A percentile compares a stretch with the other conserved stretches of the same genome.
Evolutionary conservation across 2,888 invertebrate species (phyloP).

Genomic region (Pseudolycoriella hygida): DNA sequence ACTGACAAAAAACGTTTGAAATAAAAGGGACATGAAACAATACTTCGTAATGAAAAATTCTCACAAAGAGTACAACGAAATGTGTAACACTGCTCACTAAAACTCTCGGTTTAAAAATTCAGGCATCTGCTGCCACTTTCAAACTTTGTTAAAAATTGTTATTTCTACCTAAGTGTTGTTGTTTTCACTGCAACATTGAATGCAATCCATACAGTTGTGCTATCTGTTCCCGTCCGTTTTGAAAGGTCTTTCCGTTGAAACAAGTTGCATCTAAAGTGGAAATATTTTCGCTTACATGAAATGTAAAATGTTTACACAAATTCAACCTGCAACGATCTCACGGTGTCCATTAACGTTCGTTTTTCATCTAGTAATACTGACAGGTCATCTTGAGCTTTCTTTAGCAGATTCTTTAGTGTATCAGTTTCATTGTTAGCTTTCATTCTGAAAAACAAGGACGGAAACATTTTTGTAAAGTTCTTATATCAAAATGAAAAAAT

Average conservation of each 20-base stretch:
- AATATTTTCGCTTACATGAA: conserved; percentile 8
- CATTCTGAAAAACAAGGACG: conserved; percentile 17
- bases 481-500: too few relatives aligned
- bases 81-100: too few relatives aligned
- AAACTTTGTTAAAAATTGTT: too few relatives aligned
- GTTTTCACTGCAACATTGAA: conserved; percentile 43
- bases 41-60: too few relatives aligned
- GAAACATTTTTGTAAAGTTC: neutral
- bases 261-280: conserved; percentile 20
- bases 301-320: neutral
- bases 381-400: conserved; percentile 59
- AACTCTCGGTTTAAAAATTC: too few relatives aligned
- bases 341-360: conserved; percentile 47
- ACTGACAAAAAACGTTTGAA: too few relatives aligned
- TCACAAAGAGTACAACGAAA: too few relatives aligned
- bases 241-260: conserved; percentile 23
- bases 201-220: conserved; percentile 53
- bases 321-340: conserved; percentile 45
- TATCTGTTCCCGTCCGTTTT: conserved; percentile 41
- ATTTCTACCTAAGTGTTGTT: conserved; percentile 20
- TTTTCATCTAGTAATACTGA: conserved; percentile 54
- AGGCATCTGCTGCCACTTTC: too few relatives aligned
- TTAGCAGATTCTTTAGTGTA: conserved; percentile 38
- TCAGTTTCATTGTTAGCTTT: conserved; percentile 38
- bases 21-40: too few relatives aligned